Conservation (phyloP, 2,888 invertebrate species). For the Gymnocheta viridis region DNA sequence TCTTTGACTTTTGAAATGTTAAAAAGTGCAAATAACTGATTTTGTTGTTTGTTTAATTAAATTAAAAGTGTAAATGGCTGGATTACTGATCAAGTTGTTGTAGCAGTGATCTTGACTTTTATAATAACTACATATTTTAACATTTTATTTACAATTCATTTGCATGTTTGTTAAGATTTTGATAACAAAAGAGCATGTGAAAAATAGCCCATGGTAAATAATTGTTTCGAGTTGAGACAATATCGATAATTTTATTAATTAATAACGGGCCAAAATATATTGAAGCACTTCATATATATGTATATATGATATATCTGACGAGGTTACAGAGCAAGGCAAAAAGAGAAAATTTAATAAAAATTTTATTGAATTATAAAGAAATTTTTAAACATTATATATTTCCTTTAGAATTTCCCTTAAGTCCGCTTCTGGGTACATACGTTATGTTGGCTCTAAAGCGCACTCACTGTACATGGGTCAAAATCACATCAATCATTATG, state of each 20-base stretch:
- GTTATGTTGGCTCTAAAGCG: too few species aligned
- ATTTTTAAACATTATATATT: too few species aligned
- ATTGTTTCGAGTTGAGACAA: not conserved
- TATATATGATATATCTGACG: too few species aligned
- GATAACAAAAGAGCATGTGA: not conserved
- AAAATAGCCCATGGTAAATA: slow-evolving; percentile 9
- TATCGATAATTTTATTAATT: not conserved
- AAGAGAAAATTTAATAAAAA: too few species aligned
- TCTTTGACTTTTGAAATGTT: slow-evolving; percentile 32
- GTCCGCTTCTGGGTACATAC: too few species aligned
- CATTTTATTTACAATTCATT: slow-evolving; percentile 5
- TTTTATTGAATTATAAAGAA: too few species aligned
- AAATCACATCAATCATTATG: too few species aligned
- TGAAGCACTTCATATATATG: too few species aligned
- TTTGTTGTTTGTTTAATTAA: slow-evolving; percentile 11
- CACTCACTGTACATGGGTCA: too few species aligned
- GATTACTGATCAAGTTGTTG: not conserved
- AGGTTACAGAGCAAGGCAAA: too few species aligned
- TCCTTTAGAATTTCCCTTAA: too few species aligned
- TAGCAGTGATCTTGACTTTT: slow-evolving; percentile 51
- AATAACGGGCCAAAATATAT: not conserved
- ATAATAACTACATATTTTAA: not conserved
- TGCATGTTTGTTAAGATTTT: slow-evolving; percentile 9
- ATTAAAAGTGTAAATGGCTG: not conserved
- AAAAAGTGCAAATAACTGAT: slow-evolving; percentile 14